phyloP scores from a whole-genome alignment of 2,113 vertebrate genomes.

The Trichechus manatus region DNA sequence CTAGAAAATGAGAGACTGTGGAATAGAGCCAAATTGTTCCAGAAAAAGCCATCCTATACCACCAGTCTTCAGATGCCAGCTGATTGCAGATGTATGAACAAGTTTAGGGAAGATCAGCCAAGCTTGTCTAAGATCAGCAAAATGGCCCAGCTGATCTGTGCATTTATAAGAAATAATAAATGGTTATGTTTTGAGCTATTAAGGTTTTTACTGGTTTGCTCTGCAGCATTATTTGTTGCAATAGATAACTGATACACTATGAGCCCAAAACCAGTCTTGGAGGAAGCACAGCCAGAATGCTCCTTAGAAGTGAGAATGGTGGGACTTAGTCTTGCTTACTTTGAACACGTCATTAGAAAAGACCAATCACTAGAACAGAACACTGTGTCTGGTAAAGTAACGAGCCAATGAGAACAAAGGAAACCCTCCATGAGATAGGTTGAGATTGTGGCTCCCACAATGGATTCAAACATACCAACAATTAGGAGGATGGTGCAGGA shows the following conservation, averaged over 20 bases:
- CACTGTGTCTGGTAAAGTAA: neutral
- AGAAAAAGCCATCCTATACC: neutral
- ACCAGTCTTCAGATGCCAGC: neutral
- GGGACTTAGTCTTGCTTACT: neutral
- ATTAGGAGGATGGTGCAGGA: too few relatives aligned
- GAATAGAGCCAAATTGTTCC: neutral
- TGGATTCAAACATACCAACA: neutral
- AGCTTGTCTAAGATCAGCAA: too few relatives aligned
- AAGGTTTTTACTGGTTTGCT: too few relatives aligned
- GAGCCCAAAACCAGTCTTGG: too few relatives aligned
- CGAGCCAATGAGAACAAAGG: neutral
- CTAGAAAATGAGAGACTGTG: neutral
- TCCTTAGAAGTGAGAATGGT: neutral
- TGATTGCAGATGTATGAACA: neutral
- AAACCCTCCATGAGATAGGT: neutral
- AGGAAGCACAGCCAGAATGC: neutral
- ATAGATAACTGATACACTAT: too few relatives aligned
- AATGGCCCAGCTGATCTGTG: too few relatives aligned
- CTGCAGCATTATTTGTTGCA: too few relatives aligned
- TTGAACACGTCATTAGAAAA: neutral
- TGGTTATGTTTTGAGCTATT: too few relatives aligned
- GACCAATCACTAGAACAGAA: neutral
- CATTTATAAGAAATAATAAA: too few relatives aligned
- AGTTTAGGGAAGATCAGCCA: neutral
- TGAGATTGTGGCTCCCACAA: neutral